Percentiles rank a stretch among this genome's conserved stretches.
These are phyloP conservation scores for Venustaconcha ellipsiformis DNA, from an alignment of 1,140 invertebrate genomes.

Conservation along the genomic window DNA sequence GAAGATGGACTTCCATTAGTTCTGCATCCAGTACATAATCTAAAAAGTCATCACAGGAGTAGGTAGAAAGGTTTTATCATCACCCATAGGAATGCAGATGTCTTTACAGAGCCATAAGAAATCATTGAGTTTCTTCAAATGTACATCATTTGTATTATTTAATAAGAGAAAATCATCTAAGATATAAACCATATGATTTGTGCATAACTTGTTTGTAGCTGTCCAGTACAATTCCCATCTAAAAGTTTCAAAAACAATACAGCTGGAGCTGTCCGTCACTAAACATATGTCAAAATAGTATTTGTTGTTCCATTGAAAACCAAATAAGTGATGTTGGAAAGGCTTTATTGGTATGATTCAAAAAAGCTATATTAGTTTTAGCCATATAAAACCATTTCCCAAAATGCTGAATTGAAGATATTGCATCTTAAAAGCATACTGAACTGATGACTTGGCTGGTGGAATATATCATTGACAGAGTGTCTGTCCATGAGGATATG, in stretches of 20 bases:
- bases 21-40: not conserved
- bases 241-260: conserved; percentile 23
- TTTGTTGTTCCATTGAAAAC: conserved; percentile 27
- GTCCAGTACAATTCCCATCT: conserved; percentile 29
- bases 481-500: conserved; percentile 14
- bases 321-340: conserved; percentile 25
- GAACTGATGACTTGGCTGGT: conserved; percentile 9
- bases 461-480: not conserved
- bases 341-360: conserved; percentile 28
- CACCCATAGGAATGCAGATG: conserved; percentile 6
- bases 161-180: conserved; percentile 37
- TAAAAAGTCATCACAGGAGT: not conserved
- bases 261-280: conserved; percentile 3
- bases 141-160: not conserved
- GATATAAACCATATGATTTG: conserved; percentile 11
- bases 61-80: not conserved
- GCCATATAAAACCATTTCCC: conserved; percentile 12
- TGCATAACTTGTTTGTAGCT: not conserved
- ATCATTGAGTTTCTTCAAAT: not conserved
- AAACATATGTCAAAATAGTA: conserved; percentile 24
- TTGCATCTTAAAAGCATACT: conserved; percentile 22
- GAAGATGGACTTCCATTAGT: too few relatives aligned
- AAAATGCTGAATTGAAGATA: conserved; percentile 2
- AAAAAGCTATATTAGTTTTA: conserved; percentile 35
- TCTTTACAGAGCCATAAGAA: not conserved